Evolutionary conservation across 2,888 invertebrate genomes (phyloP), one percentile per base, ranked within the genome.

Genomic region (Cabera pusaria): DNA sequence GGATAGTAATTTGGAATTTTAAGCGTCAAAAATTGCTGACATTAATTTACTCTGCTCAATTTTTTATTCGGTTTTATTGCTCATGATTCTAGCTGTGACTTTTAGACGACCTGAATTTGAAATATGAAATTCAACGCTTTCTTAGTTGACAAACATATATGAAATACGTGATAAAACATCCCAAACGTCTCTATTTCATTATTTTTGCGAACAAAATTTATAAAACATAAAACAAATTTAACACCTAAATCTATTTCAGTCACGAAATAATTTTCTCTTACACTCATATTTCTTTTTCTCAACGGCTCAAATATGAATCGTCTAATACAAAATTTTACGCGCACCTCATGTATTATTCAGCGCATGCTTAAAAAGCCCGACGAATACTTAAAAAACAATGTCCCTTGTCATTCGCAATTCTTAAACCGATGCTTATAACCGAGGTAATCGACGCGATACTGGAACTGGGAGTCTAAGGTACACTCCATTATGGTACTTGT

Each of bases 401-500:
- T 40, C 34, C 11, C 32, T 7, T 22, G 48, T 52, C 57, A 50
- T 51, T 48, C 40, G 33, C 55, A 46, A 56, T 62, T 60, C 54
- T 36, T 19, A 29, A 38, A 21, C 21, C 7, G 12, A 25, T 44
- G 35, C 34, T 39, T 39, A 39, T 32, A 28, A 31, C 6, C 11
- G 8, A 8, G 6, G 16, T 32, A 33, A 47, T 44, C 25, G 14
- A 29, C 12, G 26, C 26, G 35, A 31, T 47, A 37, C 36, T 27
- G 22, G 33, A 44, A 35, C 39, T 39, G 9, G 6, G 60, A 51
- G 56, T 56, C 56, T 55, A 47, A 72, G 62, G 66, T 67, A 68
- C 60, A 72, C 72, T 75, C 65, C 56, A 75, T 78, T 72, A 78
- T 52, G 50, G 69, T 56, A 52, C 71, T 74, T 73, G 70, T 70